Percentiles rank a stretch among this genome's conserved stretches.
These are phyloP conservation scores for Euura lappo DNA, from an alignment of 1,140 invertebrate species.

Conservation along the genomic window DNA sequence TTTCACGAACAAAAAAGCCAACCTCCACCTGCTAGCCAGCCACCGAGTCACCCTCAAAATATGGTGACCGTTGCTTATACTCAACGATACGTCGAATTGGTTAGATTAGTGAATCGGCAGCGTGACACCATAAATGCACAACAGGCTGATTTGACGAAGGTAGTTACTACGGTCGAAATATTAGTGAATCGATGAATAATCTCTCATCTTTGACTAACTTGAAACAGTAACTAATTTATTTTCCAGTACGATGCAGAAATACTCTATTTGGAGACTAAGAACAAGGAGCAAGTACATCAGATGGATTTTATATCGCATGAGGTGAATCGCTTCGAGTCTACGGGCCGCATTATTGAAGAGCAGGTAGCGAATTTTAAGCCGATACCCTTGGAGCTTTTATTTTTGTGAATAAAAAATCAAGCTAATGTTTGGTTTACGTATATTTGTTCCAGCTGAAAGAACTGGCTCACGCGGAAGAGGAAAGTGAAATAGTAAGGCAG, in stretches of 20 bases:
- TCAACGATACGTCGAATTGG: slow-evolving; percentile 70
- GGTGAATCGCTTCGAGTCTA: slow-evolving; percentile 77
- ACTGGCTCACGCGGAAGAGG: slow-evolving; percentile 82
- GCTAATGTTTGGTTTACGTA: slow-evolving; percentile 14
- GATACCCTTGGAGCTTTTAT: too few relatives aligned
- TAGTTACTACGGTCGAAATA: slow-evolving; percentile 43
- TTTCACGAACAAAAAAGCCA: slow-evolving; percentile 55
- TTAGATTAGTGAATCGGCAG: slow-evolving; percentile 88
- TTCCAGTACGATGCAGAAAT: slow-evolving; percentile 86
- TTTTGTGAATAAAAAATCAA: background rate
- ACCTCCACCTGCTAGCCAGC: slow-evolving; percentile 44
- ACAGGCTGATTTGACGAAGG: slow-evolving; percentile 88
- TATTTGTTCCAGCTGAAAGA: slow-evolving; percentile 69
- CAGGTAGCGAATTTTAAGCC: slow-evolving; percentile 62
- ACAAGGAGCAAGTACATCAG: slow-evolving; percentile 83
- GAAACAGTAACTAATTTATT: slow-evolving; percentile 35
- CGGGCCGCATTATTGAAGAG: slow-evolving; percentile 76
- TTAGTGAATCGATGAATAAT: background rate
- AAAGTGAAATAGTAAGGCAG: slow-evolving; percentile 85
- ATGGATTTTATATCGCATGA: slow-evolving; percentile 84
- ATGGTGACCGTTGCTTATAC: slow-evolving; percentile 61
- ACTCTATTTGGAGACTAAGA: slow-evolving; percentile 85
- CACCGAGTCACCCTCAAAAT: slow-evolving; percentile 53
- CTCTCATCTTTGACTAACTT: background rate
- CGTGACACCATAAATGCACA: slow-evolving; percentile 86